Base-by-base conservation (phyloP, 1,140 invertebrate genomes). In the Leptinotarsa undecemlineata region DNA sequence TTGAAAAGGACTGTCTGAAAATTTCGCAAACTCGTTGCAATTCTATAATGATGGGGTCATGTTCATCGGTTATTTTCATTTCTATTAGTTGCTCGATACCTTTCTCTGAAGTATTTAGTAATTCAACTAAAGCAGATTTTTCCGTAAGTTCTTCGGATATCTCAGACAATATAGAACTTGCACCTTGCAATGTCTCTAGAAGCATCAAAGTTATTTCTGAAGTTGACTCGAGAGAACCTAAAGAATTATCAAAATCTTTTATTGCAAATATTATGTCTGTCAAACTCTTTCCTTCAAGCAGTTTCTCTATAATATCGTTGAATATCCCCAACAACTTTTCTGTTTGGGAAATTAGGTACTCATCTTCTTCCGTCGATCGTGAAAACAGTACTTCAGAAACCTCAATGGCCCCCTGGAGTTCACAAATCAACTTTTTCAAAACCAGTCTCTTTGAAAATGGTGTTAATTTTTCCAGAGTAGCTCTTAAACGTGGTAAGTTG, bases 351-450 rank as follows among this genome's bases (percentile, higher is more conserved):
- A 70, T 51, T 48, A n/a, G 17, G 8, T n/a, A 47, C n/a, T 23
- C n/a, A 15, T 33, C 6, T 57, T 60, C 68, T 51, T 48, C 47
- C n/a, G 13, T 13, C 17, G 47, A 48, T 57, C 23, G 17, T n/a
- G 68, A 70, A 21, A 70, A 70, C 21, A 70, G 48, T 19, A 70
- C 20, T 20, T 70, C 33, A n/a, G 17, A 21, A 17, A 70, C 51
- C 20, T 70, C 68, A n/a, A 70, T 23, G 19, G 48, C 57, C 2
- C 47, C 23, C 3, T 70, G n/a, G 2, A 70, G 11, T 70, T 70
- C 68, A 64, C 63, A 64, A 23, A 23, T 21, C 20, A 64, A 33
- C 4, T 33, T 64, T 23, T 33, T 21, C 20, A 64, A 20, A 4
- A 64, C 15, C 15, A 33, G 26, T 14, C 17, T 64, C 11, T 64